Percentiles rank a stretch among this genome's conserved stretches.
Evolutionary conservation across 2,113 vertebrate genomes (phyloP).

Genomic region (Hippolais icterina): DNA sequence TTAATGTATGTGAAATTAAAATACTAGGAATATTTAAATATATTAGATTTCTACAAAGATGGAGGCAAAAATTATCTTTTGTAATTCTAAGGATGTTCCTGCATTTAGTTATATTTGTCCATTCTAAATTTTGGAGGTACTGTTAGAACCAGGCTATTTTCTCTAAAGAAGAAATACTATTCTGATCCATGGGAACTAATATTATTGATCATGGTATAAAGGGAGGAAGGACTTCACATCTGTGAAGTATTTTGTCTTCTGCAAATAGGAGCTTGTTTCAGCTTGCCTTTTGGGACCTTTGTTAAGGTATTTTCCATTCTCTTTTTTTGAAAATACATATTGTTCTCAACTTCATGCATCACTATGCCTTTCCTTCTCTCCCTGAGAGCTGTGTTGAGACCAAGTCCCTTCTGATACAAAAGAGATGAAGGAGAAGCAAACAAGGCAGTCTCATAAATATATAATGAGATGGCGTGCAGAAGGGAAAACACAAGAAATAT

Average conservation of each 20-base stretch:
- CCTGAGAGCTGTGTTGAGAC: not conserved
- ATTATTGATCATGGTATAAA: not conserved
- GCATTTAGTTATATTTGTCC: not conserved
- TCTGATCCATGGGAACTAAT: not conserved
- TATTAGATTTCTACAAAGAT: not conserved
- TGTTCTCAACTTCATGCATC: not conserved
- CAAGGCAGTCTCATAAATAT: not conserved
- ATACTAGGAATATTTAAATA: not conserved
- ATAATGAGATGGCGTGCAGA: not conserved
- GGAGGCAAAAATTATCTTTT: not conserved
- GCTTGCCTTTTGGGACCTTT: not conserved
- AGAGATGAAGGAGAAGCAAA: not conserved
- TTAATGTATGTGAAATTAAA: not conserved
- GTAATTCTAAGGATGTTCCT: not conserved
- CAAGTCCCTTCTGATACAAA: not conserved
- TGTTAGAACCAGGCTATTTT: not conserved
- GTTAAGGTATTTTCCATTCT: not conserved
- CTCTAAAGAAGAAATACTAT: not conserved
- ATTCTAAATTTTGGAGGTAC: not conserved
- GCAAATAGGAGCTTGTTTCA: not conserved
- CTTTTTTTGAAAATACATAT: not conserved
- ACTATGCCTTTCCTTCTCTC: not conserved
- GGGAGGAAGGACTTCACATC: not conserved
- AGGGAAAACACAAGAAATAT: not conserved
- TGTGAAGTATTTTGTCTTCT: not conserved